These are phyloP conservation scores for Gymnopithys bicolor DNA, from an alignment of 2,797 vertebrate genomes.

Conservation along the genomic window DNA sequence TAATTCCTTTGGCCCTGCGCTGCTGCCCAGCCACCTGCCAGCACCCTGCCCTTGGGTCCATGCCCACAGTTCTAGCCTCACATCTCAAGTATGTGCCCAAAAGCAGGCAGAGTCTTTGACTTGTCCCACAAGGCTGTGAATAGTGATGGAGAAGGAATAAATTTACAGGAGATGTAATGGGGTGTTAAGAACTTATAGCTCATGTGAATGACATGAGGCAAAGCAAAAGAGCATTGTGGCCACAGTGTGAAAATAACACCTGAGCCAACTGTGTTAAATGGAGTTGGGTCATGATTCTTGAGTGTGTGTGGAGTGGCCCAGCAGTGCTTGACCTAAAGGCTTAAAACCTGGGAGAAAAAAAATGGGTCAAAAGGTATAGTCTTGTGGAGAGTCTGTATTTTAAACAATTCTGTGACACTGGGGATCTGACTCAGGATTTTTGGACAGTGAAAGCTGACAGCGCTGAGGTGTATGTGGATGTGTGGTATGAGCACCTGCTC, in stretches of 20 bases:
- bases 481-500: background rate
- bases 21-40: background rate
- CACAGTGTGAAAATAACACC: background rate
- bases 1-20: background rate
- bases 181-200: background rate
- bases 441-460: background rate
- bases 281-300: background rate
- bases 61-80: background rate
- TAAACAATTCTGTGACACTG: background rate
- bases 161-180: background rate
- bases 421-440: background rate
- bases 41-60: background rate
- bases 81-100: background rate
- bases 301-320: background rate
- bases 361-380: background rate
- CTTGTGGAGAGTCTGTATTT: background rate
- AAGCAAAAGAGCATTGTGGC: background rate
- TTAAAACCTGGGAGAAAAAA: background rate
- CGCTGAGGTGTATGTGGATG: background rate
- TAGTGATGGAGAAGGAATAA: background rate
- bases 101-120: background rate
- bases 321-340: background rate
- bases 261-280: background rate
- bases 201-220: background rate
- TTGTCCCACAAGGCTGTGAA: background rate